Evolutionary conservation across 2,888 invertebrate species (phyloP).

Genomic region (Pterostichus niger): DNA sequence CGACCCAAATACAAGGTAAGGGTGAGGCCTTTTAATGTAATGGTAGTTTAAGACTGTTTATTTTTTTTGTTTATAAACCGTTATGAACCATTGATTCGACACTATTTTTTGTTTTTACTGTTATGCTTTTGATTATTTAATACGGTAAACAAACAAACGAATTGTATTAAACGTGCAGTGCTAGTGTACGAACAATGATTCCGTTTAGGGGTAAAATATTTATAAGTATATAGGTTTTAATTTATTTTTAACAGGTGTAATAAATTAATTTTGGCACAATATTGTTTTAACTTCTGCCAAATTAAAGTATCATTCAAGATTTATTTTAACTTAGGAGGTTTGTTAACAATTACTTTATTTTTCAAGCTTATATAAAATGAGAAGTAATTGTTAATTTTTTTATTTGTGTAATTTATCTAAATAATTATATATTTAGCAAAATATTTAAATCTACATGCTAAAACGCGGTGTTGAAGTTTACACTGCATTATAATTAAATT

Average conservation of each 20-base stretch:
- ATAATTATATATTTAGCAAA: not conserved
- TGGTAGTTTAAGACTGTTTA: slow-evolving; percentile 61
- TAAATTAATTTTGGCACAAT: slow-evolving; percentile 16
- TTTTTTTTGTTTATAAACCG: slow-evolving; percentile 36
- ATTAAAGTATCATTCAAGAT: not conserved
- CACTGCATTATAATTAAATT: slow-evolving; percentile 19
- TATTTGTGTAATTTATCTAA: not conserved
- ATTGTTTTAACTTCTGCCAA: slow-evolving; percentile 24
- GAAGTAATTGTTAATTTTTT: not conserved
- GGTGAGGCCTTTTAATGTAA: slow-evolving; percentile 65
- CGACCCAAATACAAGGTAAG: slow-evolving; percentile 67
- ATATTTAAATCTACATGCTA: not conserved
- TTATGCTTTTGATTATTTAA: slow-evolving; percentile 35
- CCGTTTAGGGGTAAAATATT: slow-evolving; percentile 3
- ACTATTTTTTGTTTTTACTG: not conserved
- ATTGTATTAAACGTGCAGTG: slow-evolving; percentile 14
- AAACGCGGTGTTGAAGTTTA: slow-evolving; percentile 1
- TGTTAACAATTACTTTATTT: slow-evolving; percentile 7
- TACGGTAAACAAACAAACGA: slow-evolving; percentile 50
- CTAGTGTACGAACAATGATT: not conserved
- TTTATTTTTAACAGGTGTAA: slow-evolving; percentile 45
- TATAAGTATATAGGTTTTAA: not conserved
- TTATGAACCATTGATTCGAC: slow-evolving; percentile 1
- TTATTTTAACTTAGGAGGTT: slow-evolving; percentile 13
- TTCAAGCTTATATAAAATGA: slow-evolving; percentile 1